phyloP scores from a whole-genome alignment of 2,113 vertebrate genomes.

The Tamias sibiricus region DNA sequence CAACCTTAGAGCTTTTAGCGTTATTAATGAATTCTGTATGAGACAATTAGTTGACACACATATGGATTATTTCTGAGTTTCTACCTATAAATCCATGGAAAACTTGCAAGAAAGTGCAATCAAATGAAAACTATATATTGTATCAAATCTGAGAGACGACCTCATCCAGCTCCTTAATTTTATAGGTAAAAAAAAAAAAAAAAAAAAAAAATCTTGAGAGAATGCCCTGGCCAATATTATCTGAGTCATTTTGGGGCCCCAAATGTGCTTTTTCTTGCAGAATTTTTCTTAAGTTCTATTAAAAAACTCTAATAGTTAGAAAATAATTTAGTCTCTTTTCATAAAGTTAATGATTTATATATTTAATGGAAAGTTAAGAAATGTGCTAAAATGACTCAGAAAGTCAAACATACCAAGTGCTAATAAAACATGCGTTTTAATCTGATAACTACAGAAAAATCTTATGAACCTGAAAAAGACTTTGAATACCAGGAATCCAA shows the following conservation, averaged over 20 bases:
- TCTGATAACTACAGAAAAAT: neutral
- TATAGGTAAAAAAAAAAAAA: neutral
- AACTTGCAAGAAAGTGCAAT: neutral
- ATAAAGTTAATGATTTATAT: conserved; percentile 30
- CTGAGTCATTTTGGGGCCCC: neutral
- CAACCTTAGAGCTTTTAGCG: neutral
- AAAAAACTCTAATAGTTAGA: neutral
- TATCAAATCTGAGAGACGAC: neutral
- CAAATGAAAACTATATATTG: neutral
- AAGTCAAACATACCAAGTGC: conserved; percentile 37
- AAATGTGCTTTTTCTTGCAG: neutral
- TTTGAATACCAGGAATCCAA: conserved; percentile 34
- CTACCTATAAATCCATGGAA: neutral
- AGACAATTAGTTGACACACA: neutral
- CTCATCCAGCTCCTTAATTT: neutral
- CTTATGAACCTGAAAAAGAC: neutral
- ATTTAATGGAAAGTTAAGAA: conserved; percentile 58
- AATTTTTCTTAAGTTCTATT: conserved; percentile 37
- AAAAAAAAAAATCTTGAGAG: neutral
- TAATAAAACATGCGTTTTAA: conserved; percentile 47
- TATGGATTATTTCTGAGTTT: neutral
- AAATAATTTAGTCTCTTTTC: conserved; percentile 43
- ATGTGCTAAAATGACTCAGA: conserved; percentile 43
- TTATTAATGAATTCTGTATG: neutral
- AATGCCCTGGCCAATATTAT: neutral